These are phyloP conservation scores for Montipora foliosa DNA, from an alignment of 64 coral and sea anemone genomes.

Conservation along the genomic window DNA sequence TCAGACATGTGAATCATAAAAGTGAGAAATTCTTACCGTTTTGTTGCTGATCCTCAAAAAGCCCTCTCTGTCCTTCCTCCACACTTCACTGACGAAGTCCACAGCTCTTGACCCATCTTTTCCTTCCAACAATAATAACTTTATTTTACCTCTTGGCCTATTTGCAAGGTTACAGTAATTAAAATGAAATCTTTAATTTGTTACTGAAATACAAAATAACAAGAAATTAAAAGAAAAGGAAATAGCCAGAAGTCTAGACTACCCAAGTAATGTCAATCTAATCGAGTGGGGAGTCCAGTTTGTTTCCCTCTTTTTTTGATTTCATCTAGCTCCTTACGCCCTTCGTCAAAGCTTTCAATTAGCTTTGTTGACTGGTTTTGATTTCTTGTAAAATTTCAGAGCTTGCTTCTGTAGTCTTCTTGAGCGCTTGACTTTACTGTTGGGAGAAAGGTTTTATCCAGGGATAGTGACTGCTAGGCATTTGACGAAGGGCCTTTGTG, in stretches of 20 bases:
- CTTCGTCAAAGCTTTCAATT: constrained; percentile 16
- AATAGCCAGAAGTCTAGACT: too few species aligned
- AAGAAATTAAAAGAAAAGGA: too few species aligned
- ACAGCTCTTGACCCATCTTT: constrained; percentile 8
- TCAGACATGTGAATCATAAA: too few species aligned
- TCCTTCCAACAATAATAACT: background rate
- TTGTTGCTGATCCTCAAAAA: constrained; percentile 35
- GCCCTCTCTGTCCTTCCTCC: constrained; percentile 1
- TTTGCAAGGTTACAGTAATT: too few species aligned
- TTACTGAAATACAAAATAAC: too few species aligned
- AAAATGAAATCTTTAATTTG: too few species aligned
- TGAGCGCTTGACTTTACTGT: background rate
- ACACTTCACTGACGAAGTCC: constrained; percentile 1
- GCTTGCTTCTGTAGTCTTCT: background rate
- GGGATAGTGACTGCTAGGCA: constrained; percentile 28
- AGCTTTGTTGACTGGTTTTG: constrained; percentile 20
- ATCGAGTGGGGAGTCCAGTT: too few species aligned
- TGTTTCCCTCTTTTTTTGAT: constrained; percentile 2
- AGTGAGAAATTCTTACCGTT: constrained; percentile 13
- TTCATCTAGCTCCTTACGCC: background rate
- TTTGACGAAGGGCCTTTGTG: background rate
- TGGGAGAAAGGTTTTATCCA: constrained; percentile 14
- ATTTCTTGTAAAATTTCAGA: constrained; percentile 9
- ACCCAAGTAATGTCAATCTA: too few species aligned
- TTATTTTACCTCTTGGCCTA: too few species aligned